A percentile compares a stretch with the other conserved stretches of the same genome.
These are phyloP conservation scores for Podarcis lilfordi DNA, from an alignment of 2,797 vertebrate genomes.

Conservation along the genomic window DNA sequence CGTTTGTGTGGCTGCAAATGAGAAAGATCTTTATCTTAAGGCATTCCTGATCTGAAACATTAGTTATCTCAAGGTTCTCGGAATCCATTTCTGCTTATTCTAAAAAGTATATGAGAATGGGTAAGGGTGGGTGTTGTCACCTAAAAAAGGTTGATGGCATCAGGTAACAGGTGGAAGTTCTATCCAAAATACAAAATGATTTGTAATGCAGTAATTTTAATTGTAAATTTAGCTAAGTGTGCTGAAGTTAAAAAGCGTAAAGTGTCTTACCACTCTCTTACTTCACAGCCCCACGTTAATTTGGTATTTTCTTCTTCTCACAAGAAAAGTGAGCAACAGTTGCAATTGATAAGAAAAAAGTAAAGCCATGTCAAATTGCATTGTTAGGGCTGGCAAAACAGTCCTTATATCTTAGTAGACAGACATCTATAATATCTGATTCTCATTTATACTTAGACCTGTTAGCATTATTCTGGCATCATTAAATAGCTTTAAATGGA, in stretches of 20 bases:
- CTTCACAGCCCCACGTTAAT: not conserved
- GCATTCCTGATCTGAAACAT: slow-evolving; percentile 14
- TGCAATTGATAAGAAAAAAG: not conserved
- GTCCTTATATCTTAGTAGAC: not conserved
- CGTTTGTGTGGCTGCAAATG: slow-evolving; percentile 6
- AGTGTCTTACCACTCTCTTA: not conserved
- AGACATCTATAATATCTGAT: not conserved
- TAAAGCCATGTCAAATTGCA: not conserved
- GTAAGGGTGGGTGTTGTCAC: not conserved
- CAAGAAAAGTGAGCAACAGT: not conserved
- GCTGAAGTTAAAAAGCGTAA: not conserved
- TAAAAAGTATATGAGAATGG: not conserved
- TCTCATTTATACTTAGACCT: slow-evolving; percentile 1
- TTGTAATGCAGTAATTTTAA: not conserved
- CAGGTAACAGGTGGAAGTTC: not conserved
- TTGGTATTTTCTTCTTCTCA: not conserved
- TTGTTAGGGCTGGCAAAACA: not conserved
- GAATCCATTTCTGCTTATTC: not conserved
- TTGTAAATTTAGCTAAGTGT: not conserved
- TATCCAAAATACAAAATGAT: not conserved
- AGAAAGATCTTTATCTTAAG: slow-evolving; percentile 29
- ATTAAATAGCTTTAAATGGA: slow-evolving; percentile 10
- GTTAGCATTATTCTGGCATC: not conserved
- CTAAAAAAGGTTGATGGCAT: not conserved
- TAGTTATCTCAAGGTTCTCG: not conserved